Evolutionary conservation across 2,888 invertebrate species (phyloP), one percentile per base, ranked within the genome.

Genomic region (Trissoscelio sp.): DNA sequence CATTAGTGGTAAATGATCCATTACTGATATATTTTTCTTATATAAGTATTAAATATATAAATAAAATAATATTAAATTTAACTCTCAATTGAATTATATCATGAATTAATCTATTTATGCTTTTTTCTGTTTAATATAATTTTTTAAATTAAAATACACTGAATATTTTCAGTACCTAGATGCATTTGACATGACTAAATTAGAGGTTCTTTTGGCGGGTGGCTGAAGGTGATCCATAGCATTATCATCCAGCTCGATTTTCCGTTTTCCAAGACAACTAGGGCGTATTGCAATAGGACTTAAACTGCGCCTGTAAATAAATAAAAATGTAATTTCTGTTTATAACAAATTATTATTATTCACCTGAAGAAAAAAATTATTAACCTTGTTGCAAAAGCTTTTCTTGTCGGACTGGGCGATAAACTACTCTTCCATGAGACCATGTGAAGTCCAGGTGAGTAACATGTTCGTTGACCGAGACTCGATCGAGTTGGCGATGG

Each of bases 391-490:
- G 96, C 94, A 91, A 96, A 96, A 60, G 94, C 94, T 86, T 96
- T 96, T 81, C 97, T 93, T 24, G 97, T 97, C 1, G 97, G 97
- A 82, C 97, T 97, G 18, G 97, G 97, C 6, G 96, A 96, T 39
- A 95, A 93, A 83, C 92, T 93, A 58, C 92, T 92, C 84, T 92
- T 92, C 88, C 93, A 93, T 44, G 92, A 91, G 34, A 89, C 89
- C 83, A 92, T 91, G 83, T 93, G 93, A 88, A 93, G 91, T 42
- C 93, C 92, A 0, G 93, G 93, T 0, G 93, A 93, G 86, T 93
- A 93, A 87, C 93, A 93, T 85, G 93, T 93, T 86, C 93, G 93
- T 74, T 92, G 92, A 62, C 89, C 89, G 48, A 92, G 88, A 37
- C 90, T 89, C 75, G 90, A 91, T 85, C 93, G 92, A 6, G 94